phyloP scores from a whole-genome alignment of 1,140 invertebrate genomes.

The Cydia pomonella region DNA sequence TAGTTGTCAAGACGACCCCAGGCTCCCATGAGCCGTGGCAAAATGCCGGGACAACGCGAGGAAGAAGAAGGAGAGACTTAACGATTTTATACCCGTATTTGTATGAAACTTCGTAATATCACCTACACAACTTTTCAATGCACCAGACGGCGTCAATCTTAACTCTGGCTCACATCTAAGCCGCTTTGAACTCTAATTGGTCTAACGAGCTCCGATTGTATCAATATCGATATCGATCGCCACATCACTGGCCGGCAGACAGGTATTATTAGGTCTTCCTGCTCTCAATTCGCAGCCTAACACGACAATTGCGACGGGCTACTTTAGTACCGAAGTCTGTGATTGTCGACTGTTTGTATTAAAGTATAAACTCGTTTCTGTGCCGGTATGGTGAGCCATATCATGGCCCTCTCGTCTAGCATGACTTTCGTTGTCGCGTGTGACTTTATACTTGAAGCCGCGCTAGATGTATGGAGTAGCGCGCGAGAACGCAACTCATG shows the following conservation, averaged over 20 bases:
- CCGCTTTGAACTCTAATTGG: slow-evolving; percentile 30
- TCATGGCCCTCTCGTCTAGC: no score
- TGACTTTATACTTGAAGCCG: no score
- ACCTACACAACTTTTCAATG: neutral
- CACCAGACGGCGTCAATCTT: slow-evolving; percentile 11
- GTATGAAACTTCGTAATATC: neutral
- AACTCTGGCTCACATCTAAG: neutral
- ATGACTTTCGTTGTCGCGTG: no score
- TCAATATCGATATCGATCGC: slow-evolving; percentile 49
- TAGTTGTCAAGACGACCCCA: no score
- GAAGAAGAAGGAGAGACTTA: no score
- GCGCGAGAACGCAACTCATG: no score
- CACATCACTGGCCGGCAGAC: slow-evolving; percentile 67
- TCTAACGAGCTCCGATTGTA: slow-evolving; percentile 24
- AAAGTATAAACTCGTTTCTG: neutral
- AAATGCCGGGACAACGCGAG: no score
- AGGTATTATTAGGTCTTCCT: slow-evolving; percentile 79
- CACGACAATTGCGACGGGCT: slow-evolving; percentile 54
- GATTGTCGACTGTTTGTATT: slow-evolving; percentile 23
- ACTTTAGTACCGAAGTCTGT: slow-evolving; percentile 32
- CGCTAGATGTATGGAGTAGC: no score
- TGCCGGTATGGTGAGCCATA: neutral
- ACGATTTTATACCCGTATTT: neutral
- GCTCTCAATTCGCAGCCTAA: slow-evolving; percentile 64
- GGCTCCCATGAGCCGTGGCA: no score